Conservation (phyloP, 2,888 invertebrate species). For the Ptychoptera contaminata region DNA sequence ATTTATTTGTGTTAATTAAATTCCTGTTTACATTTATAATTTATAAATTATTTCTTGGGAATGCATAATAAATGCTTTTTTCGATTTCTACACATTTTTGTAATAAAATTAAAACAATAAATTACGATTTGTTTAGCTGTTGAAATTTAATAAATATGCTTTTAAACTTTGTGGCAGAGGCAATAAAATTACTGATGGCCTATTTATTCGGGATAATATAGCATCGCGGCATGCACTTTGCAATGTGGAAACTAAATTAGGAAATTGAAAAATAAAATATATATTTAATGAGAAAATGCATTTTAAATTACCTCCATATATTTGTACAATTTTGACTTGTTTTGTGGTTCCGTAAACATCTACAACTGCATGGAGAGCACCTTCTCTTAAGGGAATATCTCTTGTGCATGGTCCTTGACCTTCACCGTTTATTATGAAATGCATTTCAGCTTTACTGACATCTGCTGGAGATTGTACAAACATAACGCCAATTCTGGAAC, state of each 20-base stretch:
- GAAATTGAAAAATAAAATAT: conserved; percentile 8
- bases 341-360: conserved; percentile 97
- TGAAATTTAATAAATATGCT: conserved; percentile 44
- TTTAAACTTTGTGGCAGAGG: conserved; percentile 79
- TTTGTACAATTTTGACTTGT: conserved; percentile 81
- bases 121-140: too few relatives aligned
- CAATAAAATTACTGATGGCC: conserved; percentile 56
- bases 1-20: too few relatives aligned
- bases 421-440: conserved; percentile 91
- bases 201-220: conserved; percentile 63
- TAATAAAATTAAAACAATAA: too few relatives aligned
- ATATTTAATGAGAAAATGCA: conserved; percentile 5
- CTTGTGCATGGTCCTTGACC: conserved; percentile 81
- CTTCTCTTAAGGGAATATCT: conserved; percentile 70
- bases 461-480: conserved; percentile 58
- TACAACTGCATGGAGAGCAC: conserved; percentile 79
- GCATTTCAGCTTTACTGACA: conserved; percentile 73
- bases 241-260: conserved; percentile 65
- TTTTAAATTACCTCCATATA: conserved; percentile 57
- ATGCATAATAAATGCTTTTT: too few relatives aligned
- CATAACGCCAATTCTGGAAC: conserved; percentile 56
- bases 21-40: too few relatives aligned
- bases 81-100: too few relatives aligned
- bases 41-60: too few relatives aligned
- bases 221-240: conserved; percentile 81